A percentile compares a stretch with the other conserved stretches of the same genome.
phyloP scores from a whole-genome alignment of 2,113 vertebrate genomes.

The Daubentonia madagascariensis region DNA sequence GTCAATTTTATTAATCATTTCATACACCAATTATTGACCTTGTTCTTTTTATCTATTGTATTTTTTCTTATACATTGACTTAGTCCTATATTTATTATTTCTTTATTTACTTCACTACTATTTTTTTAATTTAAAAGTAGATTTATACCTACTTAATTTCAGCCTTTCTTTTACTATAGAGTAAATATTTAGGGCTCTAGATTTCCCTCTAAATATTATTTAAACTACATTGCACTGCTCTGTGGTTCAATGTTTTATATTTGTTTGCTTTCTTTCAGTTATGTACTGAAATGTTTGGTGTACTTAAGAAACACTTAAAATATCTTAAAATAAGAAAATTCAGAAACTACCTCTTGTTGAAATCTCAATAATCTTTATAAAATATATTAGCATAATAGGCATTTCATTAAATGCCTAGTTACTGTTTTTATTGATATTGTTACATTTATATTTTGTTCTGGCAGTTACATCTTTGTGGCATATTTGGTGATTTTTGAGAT shows the following conservation, averaged over 20 bases:
- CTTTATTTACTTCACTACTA: neutral
- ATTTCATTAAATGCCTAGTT: neutral
- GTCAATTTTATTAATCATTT: neutral
- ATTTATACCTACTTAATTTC: neutral
- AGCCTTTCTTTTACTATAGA: neutral
- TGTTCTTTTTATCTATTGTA: neutral
- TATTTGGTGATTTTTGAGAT: conserved; percentile 6
- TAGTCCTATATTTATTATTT: neutral
- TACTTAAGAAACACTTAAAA: neutral
- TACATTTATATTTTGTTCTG: neutral
- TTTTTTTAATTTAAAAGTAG: neutral
- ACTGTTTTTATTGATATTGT: neutral
- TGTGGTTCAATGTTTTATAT: neutral
- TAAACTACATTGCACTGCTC: neutral
- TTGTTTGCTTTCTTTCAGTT: neutral
- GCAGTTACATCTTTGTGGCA: neutral
- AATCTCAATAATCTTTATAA: neutral
- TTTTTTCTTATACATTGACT: neutral
- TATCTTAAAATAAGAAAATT: neutral
- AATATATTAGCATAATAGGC: neutral
- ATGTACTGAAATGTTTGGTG: neutral
- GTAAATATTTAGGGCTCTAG: neutral
- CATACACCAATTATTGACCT: neutral
- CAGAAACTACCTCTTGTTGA: neutral
- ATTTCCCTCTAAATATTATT: neutral